phyloP scores from a whole-genome alignment of 2,888 invertebrate species.

The Copidosoma aretas region DNA sequence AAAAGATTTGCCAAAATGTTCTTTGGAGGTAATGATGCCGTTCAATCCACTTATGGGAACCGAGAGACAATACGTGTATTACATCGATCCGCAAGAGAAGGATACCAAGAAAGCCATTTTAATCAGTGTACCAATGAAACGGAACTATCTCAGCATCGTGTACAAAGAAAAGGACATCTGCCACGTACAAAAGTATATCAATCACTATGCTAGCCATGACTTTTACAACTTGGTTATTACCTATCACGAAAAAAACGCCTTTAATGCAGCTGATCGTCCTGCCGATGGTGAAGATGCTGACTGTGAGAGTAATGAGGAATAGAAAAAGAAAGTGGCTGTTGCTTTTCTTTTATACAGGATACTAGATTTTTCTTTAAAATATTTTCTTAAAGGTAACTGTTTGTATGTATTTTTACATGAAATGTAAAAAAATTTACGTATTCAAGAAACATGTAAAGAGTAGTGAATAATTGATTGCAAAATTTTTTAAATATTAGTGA shows the following conservation, averaged over 20 bases:
- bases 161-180: conserved; percentile 66
- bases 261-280: no score
- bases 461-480: no score
- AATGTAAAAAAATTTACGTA: no score
- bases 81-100: conserved; percentile 52
- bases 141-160: conserved; percentile 75
- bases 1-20: not conserved
- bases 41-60: conserved; percentile 51
- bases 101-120: conserved; percentile 61
- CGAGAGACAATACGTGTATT: conserved; percentile 52
- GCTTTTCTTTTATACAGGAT: no score
- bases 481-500: not conserved
- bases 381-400: no score
- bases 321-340: no score
- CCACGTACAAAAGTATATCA: conserved; percentile 57
- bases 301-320: no score
- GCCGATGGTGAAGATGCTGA: no score
- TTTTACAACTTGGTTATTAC: conserved; percentile 59
- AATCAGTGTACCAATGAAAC: conserved; percentile 69
- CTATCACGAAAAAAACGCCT: conserved; percentile 48
- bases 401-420: no score
- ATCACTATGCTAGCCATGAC: conserved; percentile 56
- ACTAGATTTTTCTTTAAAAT: no score
- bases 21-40: conserved; percentile 57
- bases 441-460: no score